phyloP scores from a whole-genome alignment of 1,140 invertebrate species.

The Bombus confusus region DNA sequence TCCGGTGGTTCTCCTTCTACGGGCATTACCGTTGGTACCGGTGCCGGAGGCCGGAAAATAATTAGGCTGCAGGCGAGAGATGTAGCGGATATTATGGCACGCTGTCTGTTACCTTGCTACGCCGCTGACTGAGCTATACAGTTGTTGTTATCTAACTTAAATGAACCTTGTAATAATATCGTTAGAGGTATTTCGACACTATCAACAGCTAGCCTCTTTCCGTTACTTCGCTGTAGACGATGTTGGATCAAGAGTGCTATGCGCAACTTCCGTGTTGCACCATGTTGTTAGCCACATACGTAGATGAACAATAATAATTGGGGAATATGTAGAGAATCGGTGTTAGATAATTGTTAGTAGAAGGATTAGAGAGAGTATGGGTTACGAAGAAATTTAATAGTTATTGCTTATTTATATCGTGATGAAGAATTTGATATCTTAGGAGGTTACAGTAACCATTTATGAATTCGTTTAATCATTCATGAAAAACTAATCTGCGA shows the following conservation, averaged over 20 bases:
- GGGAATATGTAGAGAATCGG: no score
- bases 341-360: no score
- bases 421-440: no score
- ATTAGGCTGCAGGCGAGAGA: slow-evolving; percentile 80
- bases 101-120: slow-evolving; percentile 60
- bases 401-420: no score
- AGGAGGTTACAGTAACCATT: no score
- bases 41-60: slow-evolving; percentile 74
- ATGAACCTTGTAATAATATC: slow-evolving; percentile 81
- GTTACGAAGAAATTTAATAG: no score
- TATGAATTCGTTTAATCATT: no score
- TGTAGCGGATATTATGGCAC: slow-evolving; percentile 77
- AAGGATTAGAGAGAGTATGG: no score
- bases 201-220: slow-evolving; percentile 43
- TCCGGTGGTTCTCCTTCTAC: slow-evolving; percentile 47
- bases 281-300: not conserved
- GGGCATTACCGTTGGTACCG: slow-evolving; percentile 53
- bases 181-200: slow-evolving; percentile 75
- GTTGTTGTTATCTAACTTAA: slow-evolving; percentile 82
- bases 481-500: no score
- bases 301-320: not conserved
- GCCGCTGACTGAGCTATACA: slow-evolving; percentile 62
- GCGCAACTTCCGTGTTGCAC: not conserved
- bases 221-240: slow-evolving; percentile 17
- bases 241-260: not conserved